Evolutionary conservation across 2,113 vertebrate species (phyloP), one percentile per base, ranked within the genome.

Genomic region (Pelmatolapia mariae): DNA sequence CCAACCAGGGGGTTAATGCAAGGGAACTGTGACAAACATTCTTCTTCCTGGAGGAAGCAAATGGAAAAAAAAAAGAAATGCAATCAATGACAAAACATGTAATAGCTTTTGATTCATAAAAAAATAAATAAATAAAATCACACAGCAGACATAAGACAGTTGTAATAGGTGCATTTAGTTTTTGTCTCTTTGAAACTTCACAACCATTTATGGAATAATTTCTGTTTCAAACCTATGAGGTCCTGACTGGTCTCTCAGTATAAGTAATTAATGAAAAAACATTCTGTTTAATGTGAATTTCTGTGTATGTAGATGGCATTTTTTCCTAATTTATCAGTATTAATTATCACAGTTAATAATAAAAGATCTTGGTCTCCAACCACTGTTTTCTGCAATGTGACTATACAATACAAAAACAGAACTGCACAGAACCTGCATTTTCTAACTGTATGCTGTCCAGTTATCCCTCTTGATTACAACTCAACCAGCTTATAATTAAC

Each of bases 1-100:
- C 97, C 96, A 79, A 98, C 97, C 87, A 99, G 88, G 78, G 98
- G 97, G 91, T 97, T 99, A 79, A 99, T 90, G 92, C 96, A 97
- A 3, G 98, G 98, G 93, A 99, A 99, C 82, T 93, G 86, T 81
- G 97, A 93, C 80, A 99, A 93, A 89, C 88, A 93, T 80, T 91
- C 91, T 93, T 99, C 98, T 87, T 96, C 96, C 98, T 99, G 90
- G 5, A 71, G 83, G 26, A 80, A 78, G 71, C 3, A 83, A 57
- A 68, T 13, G 11, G 18, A 1, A 1, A 1, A 68, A n/a, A 63
- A 38, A 68, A 68, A 5, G 36, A 68, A 68, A 68, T 68, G 63
- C 7, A 40, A 40, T 68, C 12, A 40, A 24, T 40, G 11, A 68
- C 36, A 40, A 38, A 3, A 38, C 33, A 66, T 66, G 33, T 66